Evolutionary conservation across 1,140 invertebrate genomes (phyloP), one percentile per base, ranked within the genome.

Genomic region (Cotesia chilonis): DNA sequence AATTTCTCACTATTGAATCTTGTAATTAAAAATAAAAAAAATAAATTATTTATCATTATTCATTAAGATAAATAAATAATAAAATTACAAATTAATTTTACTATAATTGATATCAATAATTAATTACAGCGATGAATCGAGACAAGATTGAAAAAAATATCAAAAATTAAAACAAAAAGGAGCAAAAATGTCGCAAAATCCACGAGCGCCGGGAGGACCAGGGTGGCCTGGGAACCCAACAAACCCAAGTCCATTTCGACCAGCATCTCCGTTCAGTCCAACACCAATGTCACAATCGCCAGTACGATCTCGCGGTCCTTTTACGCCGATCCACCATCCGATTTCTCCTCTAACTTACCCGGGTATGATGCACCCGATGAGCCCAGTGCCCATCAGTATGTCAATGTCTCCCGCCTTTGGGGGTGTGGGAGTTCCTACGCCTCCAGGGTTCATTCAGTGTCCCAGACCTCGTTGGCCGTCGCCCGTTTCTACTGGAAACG

Each of bases 401-500:
- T 84, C 83, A n/a, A 82, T 85, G 74, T 87, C 83, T 54, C 85
- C 85, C 4, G 79, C 85, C 38, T 83, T 85, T 66, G 83, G 85
- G 10, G 79, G 78, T 9, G 41, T 6, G 12, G 79, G 78, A 47
- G 41, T 6, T 47, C 41, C 41, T 38, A 80, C 85, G 54, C 77
- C 84, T 3, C 75, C 84, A 0, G 81, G 85, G 35, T 88, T 81
- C 71, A 87, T 88, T 37, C 88, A 88, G 20, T 91, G 91, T 76
- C 91, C 91, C 2, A 84, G 91, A 76, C 91, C 91, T 5, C 85
- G 90, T 65, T 92, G 91, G 91, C 89, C 89, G 9, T 82, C 84
- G 10, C 83, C 85, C 20, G 75, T 87, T 66, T 84, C 87, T 9
- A 86, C 87, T 1, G 80, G 80, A 41, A 83, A 82, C 61, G 74